Base-by-base conservation (phyloP, 2,797 vertebrate species). In the Allenopithecus nigroviridis region DNA sequence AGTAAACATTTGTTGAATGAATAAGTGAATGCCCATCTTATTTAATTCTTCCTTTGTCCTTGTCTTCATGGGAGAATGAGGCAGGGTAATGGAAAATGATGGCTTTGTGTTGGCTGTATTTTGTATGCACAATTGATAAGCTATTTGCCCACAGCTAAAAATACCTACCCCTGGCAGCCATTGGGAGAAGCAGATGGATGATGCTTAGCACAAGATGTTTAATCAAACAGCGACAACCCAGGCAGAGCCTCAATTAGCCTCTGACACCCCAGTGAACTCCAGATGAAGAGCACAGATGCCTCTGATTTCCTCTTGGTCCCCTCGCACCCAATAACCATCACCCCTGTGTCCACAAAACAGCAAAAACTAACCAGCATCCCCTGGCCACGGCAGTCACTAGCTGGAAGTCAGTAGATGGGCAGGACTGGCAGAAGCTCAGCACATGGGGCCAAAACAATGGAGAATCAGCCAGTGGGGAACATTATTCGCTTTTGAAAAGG, bases 131-230 rank as follows among this genome's bases (percentile, higher is more conserved):
- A 87, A 95, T 81, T 97, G 97, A 97, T 96, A 97, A 97, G 96
- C 93, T 88, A 89, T 97, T 98, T 97, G 96, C 94, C 97, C 68
- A 4, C 61, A 90, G 96, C 95, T 98, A 97, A 97, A 98, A 97
- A 97, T 97, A 96, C 50, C 70, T 91, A 83, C 94, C 91, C 84
- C 94, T 70, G 91, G 89, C 89, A 94, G 95, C 76, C 95, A 55
- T 0, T 89, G 94, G 84, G 76, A 94, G 41, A 78, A 55, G 75
- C 96, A 96, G 96, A 97, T 95, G 92, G 84, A 93, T 93, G 55
- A 81, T 78, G 80, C 97, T 89, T 41, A 85, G 93, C 0, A 5
- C 89, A 84, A 96, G 96, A 95, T 83, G 72, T 95, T 97, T 97
- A 95, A 97, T 98, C 98, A 98, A 96, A 97, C 95, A 97, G 97